A percentile compares a stretch with the other conserved stretches of the same genome.
Evolutionary conservation across 2,113 vertebrate species (phyloP).

Genomic region (Heterotis niloticus): DNA sequence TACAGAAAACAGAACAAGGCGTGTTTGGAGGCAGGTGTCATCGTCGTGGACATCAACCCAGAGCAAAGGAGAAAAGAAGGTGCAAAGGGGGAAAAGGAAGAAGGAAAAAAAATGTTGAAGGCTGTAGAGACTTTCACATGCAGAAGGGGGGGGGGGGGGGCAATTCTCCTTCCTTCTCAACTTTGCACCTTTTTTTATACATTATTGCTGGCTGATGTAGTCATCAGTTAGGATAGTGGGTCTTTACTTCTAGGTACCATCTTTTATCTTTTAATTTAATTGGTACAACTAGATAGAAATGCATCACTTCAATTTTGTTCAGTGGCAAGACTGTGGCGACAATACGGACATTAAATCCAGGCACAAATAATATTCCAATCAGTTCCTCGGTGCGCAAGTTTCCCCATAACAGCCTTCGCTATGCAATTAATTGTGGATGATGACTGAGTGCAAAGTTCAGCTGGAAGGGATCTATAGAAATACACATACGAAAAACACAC

Average conservation of each 20-base stretch:
- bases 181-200: conserved; percentile 11
- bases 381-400: no score
- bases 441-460: conserved; percentile 9
- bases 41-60: background rate
- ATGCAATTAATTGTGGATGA: background rate
- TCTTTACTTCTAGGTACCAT: no score
- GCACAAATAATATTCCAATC: no score
- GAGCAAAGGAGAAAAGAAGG: conserved; percentile 8
- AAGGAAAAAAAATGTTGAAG: background rate
- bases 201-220: no score
- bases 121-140: background rate
- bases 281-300: no score
- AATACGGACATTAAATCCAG: no score
- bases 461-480: background rate
- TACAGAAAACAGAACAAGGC: background rate
- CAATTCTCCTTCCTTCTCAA: conserved; percentile 15
- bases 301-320: no score
- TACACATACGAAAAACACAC: background rate
- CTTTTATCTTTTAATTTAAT: no score
- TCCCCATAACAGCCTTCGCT: no score
- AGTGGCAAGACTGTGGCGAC: no score
- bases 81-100: no score
- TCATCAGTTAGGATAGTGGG: no score
- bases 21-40: conserved; percentile 2
- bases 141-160: background rate